Evolutionary conservation across 35 echinoderm and acorn worm genomes (phyloP).

Genomic region (Holothuria glaberrima): DNA sequence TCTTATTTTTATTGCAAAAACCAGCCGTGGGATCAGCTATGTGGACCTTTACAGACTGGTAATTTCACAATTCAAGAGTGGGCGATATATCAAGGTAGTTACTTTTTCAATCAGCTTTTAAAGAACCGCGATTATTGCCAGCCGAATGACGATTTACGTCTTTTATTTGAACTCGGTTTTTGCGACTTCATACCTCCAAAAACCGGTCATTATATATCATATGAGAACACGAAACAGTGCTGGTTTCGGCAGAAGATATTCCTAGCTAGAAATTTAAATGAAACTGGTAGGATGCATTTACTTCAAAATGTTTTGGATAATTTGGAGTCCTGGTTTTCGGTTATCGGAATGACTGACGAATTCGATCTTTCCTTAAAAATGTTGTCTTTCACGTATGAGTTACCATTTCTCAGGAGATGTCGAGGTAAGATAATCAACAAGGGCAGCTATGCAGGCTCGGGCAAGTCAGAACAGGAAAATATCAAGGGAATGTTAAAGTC

Average conservation of each 20-base stretch:
- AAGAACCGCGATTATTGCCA: constrained; percentile 76
- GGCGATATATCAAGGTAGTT: constrained; percentile 94
- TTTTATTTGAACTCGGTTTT: neutral
- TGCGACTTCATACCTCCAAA: neutral
- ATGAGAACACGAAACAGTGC: constrained; percentile 39
- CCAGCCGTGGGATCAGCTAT: constrained; percentile 79
- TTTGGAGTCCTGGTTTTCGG: constrained; percentile 85
- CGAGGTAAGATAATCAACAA: constrained; percentile 64
- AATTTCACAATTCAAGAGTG: constrained; percentile 84
- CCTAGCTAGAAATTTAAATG: constrained; percentile 41
- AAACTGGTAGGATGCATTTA: constrained; percentile 47
- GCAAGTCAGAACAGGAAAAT: neutral
- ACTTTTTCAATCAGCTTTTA: constrained; percentile 86
- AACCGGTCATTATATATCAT: constrained; percentile 9
- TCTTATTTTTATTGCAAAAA: constrained; percentile 82
- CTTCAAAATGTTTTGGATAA: constrained; percentile 69
- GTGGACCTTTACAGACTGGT: constrained; percentile 66
- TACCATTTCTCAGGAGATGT: constrained; percentile 75
- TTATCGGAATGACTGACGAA: constrained; percentile 81
- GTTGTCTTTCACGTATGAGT: constrained; percentile 63
- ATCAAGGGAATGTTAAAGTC: constrained; percentile 13
- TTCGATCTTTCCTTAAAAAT: constrained; percentile 83
- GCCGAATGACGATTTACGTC: constrained; percentile 32
- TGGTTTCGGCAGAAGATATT: constrained; percentile 86
- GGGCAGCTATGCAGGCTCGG: constrained; percentile 3